Evolutionary conservation across 2,888 invertebrate genomes (phyloP).

Genomic region (Napeogenes inachia): DNA sequence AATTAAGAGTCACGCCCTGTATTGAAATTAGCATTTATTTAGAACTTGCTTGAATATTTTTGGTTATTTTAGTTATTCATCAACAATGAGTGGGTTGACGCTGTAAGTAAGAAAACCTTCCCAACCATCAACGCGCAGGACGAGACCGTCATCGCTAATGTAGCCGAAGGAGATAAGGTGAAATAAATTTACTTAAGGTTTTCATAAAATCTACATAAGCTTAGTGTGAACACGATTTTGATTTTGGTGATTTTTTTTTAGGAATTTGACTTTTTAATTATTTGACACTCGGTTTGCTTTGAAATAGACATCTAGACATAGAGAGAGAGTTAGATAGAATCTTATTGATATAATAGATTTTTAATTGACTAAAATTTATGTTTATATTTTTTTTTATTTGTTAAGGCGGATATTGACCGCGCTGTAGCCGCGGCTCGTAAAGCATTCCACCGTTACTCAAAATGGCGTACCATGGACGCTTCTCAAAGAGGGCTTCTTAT

Average conservation of each 20-base stretch:
- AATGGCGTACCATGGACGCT: conserved; percentile 90
- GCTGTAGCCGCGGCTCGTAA: conserved; percentile 88
- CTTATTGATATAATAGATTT: too few species aligned
- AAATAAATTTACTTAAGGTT: neutral
- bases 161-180: conserved; percentile 91
- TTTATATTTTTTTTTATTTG: conserved; percentile 4
- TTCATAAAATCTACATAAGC: neutral
- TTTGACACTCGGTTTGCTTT: too few species aligned
- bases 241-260: too few species aligned
- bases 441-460: conserved; percentile 84
- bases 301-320: too few species aligned
- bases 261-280: too few species aligned
- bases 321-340: too few species aligned
- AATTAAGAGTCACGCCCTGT: too few species aligned
- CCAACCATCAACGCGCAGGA: conserved; percentile 88
- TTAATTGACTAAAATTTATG: too few species aligned
- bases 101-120: conserved; percentile 90
- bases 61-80: conserved; percentile 80
- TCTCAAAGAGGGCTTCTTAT: conserved; percentile 86
- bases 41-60: neutral
- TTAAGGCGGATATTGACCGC: conserved; percentile 86
- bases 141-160: conserved; percentile 83
- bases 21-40: too few species aligned
- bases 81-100: conserved; percentile 87
- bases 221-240: neutral